Evolutionary conservation across 2,888 invertebrate species (phyloP).

Genomic region (Rhyacophila evoluta): DNA sequence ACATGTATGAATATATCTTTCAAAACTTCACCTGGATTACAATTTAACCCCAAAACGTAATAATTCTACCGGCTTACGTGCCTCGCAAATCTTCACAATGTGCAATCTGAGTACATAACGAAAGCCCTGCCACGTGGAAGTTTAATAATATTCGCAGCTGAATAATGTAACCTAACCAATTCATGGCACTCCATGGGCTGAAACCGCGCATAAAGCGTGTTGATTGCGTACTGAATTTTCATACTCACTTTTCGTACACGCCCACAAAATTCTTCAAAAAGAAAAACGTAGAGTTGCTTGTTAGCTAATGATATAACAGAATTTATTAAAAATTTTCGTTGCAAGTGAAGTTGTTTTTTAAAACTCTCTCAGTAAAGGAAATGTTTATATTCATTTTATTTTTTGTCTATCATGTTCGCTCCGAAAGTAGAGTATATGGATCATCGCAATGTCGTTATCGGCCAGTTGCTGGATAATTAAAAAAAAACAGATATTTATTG

Average conservation of each 20-base stretch:
- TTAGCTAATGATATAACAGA: no score
- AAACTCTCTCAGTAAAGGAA: no score
- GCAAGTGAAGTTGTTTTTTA: no score
- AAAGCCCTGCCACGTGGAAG: not conserved
- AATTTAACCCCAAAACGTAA: not conserved
- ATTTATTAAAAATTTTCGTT: no score
- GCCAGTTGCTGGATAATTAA: no score
- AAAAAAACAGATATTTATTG: no score
- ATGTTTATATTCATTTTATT: no score
- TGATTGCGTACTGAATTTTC: not conserved
- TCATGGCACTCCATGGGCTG: not conserved
- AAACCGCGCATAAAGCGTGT: not conserved
- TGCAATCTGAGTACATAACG: not conserved
- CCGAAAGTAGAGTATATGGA: no score
- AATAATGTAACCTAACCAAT: not conserved
- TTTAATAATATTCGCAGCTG: conserved; percentile 16
- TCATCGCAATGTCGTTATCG: no score
- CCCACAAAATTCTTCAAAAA: no score
- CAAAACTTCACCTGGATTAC: conserved; percentile 4
- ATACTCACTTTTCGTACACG: not conserved
- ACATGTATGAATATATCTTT: not conserved
- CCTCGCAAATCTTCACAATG: not conserved
- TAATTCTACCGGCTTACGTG: not conserved
- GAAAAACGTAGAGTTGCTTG: no score
- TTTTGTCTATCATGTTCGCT: no score